Evolutionary conservation across 2,888 invertebrate species (phyloP).

Genomic region (Aradus depressus): DNA sequence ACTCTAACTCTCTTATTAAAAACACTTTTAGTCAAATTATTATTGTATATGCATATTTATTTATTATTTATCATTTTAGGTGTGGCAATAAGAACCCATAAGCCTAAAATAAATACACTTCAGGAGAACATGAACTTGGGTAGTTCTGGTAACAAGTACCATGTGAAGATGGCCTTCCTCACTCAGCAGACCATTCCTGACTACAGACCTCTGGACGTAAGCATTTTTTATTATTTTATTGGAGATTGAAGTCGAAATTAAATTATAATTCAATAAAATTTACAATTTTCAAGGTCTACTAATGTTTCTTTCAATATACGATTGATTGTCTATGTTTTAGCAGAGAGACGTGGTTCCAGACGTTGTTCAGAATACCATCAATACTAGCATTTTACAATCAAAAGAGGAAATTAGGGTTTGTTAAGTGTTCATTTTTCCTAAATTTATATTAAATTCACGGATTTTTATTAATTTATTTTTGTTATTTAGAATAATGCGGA

Average conservation of each 20-base stretch:
- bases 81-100: constrained; percentile 59
- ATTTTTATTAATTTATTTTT: background rate
- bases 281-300: background rate
- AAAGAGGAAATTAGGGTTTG: constrained; percentile 17
- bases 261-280: background rate
- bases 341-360: constrained; percentile 26
- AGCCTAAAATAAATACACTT: constrained; percentile 42
- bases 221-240: constrained; percentile 19
- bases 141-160: constrained; percentile 62
- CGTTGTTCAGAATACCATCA: constrained; percentile 26
- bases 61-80: constrained; percentile 39
- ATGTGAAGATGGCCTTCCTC: constrained; percentile 75
- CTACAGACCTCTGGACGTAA: constrained; percentile 62
- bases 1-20: background rate
- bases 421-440: background rate
- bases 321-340: constrained; percentile 16
- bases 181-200: constrained; percentile 77
- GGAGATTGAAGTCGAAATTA: background rate
- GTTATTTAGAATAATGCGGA: constrained; percentile 22
- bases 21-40: too few species aligned
- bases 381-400: constrained; percentile 18
- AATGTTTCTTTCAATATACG: background rate
- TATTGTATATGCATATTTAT: background rate
- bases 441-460: background rate
- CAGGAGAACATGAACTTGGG: constrained; percentile 7